Evolutionary conservation across 2,113 vertebrate species (phyloP).

Genomic region (Sigmodon hispidus): DNA sequence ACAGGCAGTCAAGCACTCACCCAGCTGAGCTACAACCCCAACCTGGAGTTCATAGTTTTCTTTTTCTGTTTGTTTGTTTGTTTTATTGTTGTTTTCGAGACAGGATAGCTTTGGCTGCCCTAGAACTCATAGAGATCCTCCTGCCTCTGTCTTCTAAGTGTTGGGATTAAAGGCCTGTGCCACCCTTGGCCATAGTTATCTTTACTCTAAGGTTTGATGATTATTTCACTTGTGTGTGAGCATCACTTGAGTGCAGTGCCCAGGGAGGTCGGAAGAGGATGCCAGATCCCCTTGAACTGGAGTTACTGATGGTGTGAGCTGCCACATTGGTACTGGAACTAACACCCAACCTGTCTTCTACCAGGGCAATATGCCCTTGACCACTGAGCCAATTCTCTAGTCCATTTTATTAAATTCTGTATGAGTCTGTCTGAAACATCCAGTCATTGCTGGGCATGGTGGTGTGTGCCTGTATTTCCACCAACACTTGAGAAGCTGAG

Average conservation of each 20-base stretch:
- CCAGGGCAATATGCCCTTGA: background rate
- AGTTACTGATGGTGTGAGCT: background rate
- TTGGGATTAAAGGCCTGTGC: too few species aligned
- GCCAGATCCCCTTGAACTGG: background rate
- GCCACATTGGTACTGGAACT: background rate
- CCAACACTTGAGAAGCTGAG: background rate
- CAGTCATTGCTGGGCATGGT: background rate
- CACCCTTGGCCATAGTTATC: background rate
- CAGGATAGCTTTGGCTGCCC: too few species aligned
- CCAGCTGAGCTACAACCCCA: background rate
- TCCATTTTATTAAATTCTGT: background rate
- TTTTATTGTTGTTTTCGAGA: too few species aligned
- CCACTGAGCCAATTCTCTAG: background rate
- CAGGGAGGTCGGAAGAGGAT: background rate
- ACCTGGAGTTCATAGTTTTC: background rate
- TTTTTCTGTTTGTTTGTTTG: too few species aligned
- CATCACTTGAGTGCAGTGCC: background rate
- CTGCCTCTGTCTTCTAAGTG: too few species aligned
- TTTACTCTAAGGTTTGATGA: background rate
- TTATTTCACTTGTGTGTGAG: background rate
- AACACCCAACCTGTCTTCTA: background rate
- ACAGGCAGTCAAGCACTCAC: background rate
- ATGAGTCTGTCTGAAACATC: background rate
- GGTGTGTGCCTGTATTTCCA: background rate
- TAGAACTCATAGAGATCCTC: too few species aligned